Conservation (phyloP, 2,797 vertebrate species). For the Lepidocolaptes lacrymiger region DNA sequence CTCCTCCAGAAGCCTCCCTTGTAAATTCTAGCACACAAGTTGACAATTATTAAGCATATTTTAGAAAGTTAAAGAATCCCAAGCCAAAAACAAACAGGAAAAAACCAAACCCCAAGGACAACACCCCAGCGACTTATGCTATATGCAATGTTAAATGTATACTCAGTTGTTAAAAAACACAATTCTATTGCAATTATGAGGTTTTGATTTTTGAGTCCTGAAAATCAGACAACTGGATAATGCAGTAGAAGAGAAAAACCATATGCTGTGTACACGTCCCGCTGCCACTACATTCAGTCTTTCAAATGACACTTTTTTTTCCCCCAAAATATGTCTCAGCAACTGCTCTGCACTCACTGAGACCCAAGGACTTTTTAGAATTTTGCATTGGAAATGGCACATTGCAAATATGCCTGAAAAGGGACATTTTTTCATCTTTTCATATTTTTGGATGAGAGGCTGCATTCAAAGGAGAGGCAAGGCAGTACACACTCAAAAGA, state of each 20-base stretch:
- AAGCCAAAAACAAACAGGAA: neutral
- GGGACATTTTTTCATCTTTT: constrained; percentile 12
- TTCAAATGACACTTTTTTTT: neutral
- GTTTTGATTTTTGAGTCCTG: neutral
- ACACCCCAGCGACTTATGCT: fast-evolving
- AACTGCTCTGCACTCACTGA: neutral
- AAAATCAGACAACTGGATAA: neutral
- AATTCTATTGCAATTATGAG: neutral
- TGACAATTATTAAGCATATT: neutral
- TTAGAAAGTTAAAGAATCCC: neutral
- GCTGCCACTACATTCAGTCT: neutral
- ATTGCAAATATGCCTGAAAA: constrained; percentile 3
- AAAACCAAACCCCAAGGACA: neutral
- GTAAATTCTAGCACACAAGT: neutral
- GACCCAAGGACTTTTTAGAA: neutral
- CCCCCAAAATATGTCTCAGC: constrained; percentile 1
- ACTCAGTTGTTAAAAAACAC: neutral
- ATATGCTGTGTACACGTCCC: neutral
- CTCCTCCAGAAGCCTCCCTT: neutral
- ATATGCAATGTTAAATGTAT: neutral
- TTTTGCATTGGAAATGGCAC: neutral
- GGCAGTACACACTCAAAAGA: neutral
- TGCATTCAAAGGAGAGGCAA: constrained; percentile 15
- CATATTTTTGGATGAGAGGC: constrained; percentile 28
- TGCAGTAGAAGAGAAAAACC: neutral